Evolutionary conservation across 92 coral and sea anemone genomes (phyloP).

Genomic region (Phymanthus crucifer): DNA sequence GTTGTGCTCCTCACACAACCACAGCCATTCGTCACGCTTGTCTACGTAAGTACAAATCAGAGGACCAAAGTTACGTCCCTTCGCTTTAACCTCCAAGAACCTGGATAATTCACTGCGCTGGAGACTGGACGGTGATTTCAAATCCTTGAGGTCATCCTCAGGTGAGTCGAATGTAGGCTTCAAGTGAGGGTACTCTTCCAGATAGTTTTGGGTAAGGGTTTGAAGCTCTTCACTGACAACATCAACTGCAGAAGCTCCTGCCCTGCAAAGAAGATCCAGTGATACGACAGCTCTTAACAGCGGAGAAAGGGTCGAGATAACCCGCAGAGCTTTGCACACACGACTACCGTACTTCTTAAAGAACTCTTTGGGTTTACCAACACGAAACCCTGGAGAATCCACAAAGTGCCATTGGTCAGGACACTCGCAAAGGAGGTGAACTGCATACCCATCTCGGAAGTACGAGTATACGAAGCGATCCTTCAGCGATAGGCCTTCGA

Average conservation of each 20-base stretch:
- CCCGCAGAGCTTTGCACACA: constrained; percentile 28
- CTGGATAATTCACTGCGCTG: constrained; percentile 38
- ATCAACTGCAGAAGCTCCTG: constrained; percentile 14
- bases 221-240: constrained; percentile 4
- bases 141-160: constrained; percentile 25
- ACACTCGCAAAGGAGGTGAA: constrained; percentile 42
- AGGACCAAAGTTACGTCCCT: constrained; percentile 37
- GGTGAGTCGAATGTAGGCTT: constrained; percentile 3
- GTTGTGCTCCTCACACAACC: constrained; percentile 44
- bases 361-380: constrained; percentile 48
- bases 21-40: constrained; percentile 35
- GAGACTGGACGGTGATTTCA: constrained; percentile 22
- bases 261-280: constrained; percentile 32
- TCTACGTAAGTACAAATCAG: constrained; percentile 41
- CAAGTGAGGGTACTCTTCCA: constrained; percentile 32
- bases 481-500: constrained; percentile 23
- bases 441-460: constrained; percentile 48
- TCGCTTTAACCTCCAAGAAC: constrained; percentile 39
- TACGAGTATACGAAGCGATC: constrained; percentile 39
- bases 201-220: constrained; percentile 18
- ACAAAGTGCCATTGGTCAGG: constrained; percentile 49
- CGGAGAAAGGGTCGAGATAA: constrained; percentile 6
- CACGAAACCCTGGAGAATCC: constrained; percentile 43
- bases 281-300: constrained; percentile 18
- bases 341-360: constrained; percentile 32